Conservation (phyloP, 2,888 invertebrate genomes). For the Bellardia bayeri region DNA sequence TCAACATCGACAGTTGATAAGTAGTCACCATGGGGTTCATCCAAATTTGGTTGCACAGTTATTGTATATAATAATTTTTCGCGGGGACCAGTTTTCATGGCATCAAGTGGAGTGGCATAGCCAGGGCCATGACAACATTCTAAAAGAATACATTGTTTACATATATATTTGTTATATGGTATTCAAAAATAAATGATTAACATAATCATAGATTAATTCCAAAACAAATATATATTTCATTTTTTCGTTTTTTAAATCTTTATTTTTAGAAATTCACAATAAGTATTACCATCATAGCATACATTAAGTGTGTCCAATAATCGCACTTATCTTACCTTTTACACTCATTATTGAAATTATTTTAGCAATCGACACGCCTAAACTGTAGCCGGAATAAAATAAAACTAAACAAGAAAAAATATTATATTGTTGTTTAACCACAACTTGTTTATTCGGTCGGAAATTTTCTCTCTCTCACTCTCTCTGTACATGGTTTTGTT, state of each 20-base stretch:
- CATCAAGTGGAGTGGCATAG: slow-evolving; percentile 91
- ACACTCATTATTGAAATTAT: slow-evolving; percentile 9
- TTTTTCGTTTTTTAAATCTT: too few relatives aligned
- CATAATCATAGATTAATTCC: too few relatives aligned
- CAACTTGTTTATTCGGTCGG: not conserved
- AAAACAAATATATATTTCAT: too few relatives aligned
- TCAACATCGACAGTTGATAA: slow-evolving; percentile 96
- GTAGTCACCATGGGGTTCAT: slow-evolving; percentile 91
- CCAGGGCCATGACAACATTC: slow-evolving; percentile 87
- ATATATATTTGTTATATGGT: too few relatives aligned
- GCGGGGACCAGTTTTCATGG: slow-evolving; percentile 91
- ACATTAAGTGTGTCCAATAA: not conserved
- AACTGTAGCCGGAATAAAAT: slow-evolving; percentile 6
- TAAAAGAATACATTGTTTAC: slow-evolving; percentile 52
- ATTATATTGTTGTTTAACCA: not conserved
- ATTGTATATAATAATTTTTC: slow-evolving; percentile 96
- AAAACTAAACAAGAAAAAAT: slow-evolving; percentile 11
- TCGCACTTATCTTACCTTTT: slow-evolving; percentile 4
- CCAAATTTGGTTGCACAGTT: slow-evolving; percentile 90
- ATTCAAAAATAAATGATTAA: too few relatives aligned
- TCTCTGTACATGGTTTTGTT: not conserved
- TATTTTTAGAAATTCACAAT: too few relatives aligned
- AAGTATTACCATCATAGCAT: too few relatives aligned
- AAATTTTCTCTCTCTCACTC: not conserved
- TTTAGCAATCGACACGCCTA: slow-evolving; percentile 13